Base-by-base conservation (phyloP, 2,113 vertebrate species). In the Neotoma lepida region DNA sequence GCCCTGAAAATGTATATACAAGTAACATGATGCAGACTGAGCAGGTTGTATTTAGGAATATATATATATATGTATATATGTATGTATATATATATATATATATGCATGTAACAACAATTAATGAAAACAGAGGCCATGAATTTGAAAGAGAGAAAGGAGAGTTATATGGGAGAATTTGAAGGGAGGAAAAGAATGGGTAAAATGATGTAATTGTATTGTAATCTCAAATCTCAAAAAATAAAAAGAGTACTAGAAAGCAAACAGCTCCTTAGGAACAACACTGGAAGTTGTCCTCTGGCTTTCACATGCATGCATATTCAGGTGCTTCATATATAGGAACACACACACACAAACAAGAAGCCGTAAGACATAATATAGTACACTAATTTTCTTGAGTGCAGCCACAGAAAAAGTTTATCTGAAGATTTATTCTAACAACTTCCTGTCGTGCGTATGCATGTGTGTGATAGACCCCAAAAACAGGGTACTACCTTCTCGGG, bases 361-460 rank as follows among this genome's bases (percentile, higher is more conserved):
- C 8, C 39, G 33, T 63, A 39, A 81, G 39, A 39, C 9, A 3
- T 26, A 82, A 28, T 84, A n/a, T 15, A 63, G n/a, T 18, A 24
- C 28, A 94, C 6, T 84, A n/a, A 89, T 66, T 66, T 93, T 78
- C 18, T 86, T 89, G 17, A 86, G 41, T 92, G 51, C 8, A 91
- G 46, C 6, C 74, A 89, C 68, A 78, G 6, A 20, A 66, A 90
- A 63, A 87, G 2, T 58, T 0, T 46, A 77, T 73, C 17, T 30
- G 63, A 85, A 95, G 41, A 64, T 46, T 77, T 73, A 33, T 41
- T 77, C 35, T 71, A 90, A 44, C 78, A 94, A 56, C 84, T 94
- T 39, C 87, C 74, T 87, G 61, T 56, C 73, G 10, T 85, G 58
- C 28, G 13, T 46, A 46, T 49, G 61, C 41, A 46, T 33, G 14